These are phyloP conservation scores for Rhagonycha fulva DNA, from an alignment of 2,888 invertebrate genomes.

Conservation along the genomic window DNA sequence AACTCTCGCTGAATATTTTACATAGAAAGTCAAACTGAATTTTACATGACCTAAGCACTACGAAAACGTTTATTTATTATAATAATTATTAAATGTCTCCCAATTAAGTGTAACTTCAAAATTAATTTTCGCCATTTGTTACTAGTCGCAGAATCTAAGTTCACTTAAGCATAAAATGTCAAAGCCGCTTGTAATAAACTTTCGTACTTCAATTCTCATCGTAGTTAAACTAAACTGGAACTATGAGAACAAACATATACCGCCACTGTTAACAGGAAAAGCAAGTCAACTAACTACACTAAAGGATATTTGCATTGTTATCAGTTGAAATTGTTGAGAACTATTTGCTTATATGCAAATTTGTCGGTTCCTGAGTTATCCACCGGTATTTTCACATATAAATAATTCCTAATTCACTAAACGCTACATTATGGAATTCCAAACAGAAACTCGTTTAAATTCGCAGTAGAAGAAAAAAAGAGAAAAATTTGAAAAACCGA, in stretches of 20 bases:
- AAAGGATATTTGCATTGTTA: constrained; percentile 30
- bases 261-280: constrained; percentile 9
- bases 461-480: not conserved
- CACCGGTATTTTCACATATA: not conserved
- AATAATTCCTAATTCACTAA: not conserved
- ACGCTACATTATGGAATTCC: not conserved
- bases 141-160: constrained; percentile 18
- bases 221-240: constrained; percentile 21
- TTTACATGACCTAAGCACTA: not conserved
- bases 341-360: constrained; percentile 27
- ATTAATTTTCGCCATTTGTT: constrained; percentile 19
- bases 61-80: not conserved
- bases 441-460: not conserved
- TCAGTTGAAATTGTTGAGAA: constrained; percentile 26
- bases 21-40: not conserved
- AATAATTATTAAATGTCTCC: not conserved
- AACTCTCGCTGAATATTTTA: not conserved
- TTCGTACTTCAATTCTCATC: constrained; percentile 22
- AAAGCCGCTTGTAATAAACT: constrained; percentile 25
- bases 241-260: constrained; percentile 19
- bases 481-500: not conserved
- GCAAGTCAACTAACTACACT: constrained; percentile 17
- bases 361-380: constrained; percentile 20
- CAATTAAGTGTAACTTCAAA: constrained; percentile 8
- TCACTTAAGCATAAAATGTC: constrained; percentile 25